Evolutionary conservation across 2,113 vertebrate species (phyloP).

Genomic region (Takifugu flavidus): DNA sequence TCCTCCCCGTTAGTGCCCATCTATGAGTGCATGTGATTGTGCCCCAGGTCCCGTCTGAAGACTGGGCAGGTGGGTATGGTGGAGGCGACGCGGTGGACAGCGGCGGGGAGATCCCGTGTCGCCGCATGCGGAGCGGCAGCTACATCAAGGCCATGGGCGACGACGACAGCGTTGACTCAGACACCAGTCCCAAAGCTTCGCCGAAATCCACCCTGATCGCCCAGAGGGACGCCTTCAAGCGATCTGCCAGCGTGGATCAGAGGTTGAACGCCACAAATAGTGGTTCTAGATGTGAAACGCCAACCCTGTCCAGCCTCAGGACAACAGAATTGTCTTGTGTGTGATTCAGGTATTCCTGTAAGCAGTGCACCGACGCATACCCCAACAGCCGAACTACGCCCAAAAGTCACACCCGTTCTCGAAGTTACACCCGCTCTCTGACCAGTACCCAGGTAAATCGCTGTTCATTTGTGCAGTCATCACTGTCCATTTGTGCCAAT

Average conservation of each 20-base stretch:
- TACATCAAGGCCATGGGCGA: constrained; percentile 99
- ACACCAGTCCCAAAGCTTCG: constrained; percentile 86
- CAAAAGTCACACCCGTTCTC: constrained; percentile 87
- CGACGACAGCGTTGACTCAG: constrained; percentile 92
- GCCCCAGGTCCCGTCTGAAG: constrained; percentile 89
- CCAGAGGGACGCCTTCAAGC: constrained; percentile 87
- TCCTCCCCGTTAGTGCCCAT: not conserved
- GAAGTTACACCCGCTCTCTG: constrained; percentile 91
- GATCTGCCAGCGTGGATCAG: constrained; percentile 94
- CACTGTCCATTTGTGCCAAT: no score
- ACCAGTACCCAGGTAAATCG: constrained; percentile 89
- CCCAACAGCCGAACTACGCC: constrained; percentile 86
- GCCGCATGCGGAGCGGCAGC: constrained; percentile 97
- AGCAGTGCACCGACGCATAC: constrained; percentile 86
- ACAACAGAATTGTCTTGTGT: constrained; percentile 6
- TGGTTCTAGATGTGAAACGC: not conserved
- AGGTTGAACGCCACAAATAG: constrained; percentile 64
- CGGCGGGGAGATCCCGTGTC: constrained; percentile 93
- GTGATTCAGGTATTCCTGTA: constrained; percentile 76
- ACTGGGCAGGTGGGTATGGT: constrained; percentile 87
- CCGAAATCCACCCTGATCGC: constrained; percentile 82
- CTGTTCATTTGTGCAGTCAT: no score
- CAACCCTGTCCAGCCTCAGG: not conserved
- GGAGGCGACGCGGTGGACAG: constrained; percentile 66
- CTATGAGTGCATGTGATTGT: constrained; percentile 13